Evolutionary conservation across 2,888 invertebrate species (phyloP).

Genomic region (Cryptophagus acutangulus): DNA sequence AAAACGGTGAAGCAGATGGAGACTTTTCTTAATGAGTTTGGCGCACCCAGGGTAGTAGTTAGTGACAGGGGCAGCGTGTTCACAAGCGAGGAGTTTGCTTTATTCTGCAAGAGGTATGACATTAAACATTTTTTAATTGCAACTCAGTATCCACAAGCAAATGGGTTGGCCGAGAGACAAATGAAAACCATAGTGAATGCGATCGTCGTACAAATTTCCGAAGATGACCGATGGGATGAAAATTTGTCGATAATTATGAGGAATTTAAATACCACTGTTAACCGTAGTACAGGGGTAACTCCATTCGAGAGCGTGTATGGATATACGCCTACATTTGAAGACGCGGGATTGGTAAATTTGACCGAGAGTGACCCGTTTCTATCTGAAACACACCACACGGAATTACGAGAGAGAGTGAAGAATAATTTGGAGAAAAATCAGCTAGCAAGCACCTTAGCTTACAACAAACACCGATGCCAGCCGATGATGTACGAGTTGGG

Average conservation of each 20-base stretch:
- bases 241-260: not conserved
- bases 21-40: conserved; percentile 20
- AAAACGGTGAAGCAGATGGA: conserved; percentile 15
- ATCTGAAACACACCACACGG: not conserved
- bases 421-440: not conserved
- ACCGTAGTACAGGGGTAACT: conserved; percentile 20
- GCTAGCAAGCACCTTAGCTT: not conserved
- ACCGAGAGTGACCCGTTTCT: too few species aligned
- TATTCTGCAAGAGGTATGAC: conserved; percentile 15
- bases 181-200: conserved; percentile 3
- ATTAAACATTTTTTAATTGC: conserved; percentile 21
- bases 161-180: conserved; percentile 20
- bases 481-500: conserved; percentile 3
- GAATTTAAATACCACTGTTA: conserved; percentile 17
- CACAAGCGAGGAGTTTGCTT: conserved; percentile 7
- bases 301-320: conserved; percentile 22
- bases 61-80: conserved; percentile 21
- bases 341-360: too few species aligned
- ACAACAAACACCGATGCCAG: conserved; percentile 2
- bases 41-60: conserved; percentile 22
- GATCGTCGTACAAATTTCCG: conserved; percentile 4
- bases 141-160: conserved; percentile 23
- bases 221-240: not conserved
- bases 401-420: not conserved
- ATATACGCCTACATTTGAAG: conserved; percentile 14